Base-by-base conservation (phyloP, 2,888 invertebrate species). In the Epistrophe grossulariae region DNA sequence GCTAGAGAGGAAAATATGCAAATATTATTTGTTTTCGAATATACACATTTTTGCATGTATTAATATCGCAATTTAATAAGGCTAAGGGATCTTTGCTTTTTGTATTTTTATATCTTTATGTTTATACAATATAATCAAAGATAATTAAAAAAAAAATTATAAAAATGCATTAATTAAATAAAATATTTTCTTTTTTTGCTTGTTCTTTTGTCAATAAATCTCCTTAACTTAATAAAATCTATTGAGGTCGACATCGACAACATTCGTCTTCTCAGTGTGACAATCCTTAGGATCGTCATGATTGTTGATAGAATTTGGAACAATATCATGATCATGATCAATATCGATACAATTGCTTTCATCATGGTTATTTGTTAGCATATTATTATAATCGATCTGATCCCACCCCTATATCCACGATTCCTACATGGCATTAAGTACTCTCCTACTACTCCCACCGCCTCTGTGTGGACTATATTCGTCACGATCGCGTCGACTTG, bases 331-430 rank as follows among this genome's bases (percentile, higher is more conserved):
- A 70, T 78, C 70, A 72, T 72, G 73, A 89, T 89, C 89, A 80
- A 82, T 88, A 78, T 89, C 78, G 70, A 78, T 73, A 82, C 78
- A 79, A 79, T 82, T 78, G 78, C 57, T 82, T 64, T 78, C 31
- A 52, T 82, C 73, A 68, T 88, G 80, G 85, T 89, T 88, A 76
- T 79, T 81, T 88, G 60, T 52, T 82, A 59, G 74, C 55, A 19
- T 82, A 84, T 90, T 91, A 82, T 90, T 91, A 91, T 90, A 90
- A 91, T 93, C 92, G 92, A 92, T 91, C 92, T 92, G 92, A 92
- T 92, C 92, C 92, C 93, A 92, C 92, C 93, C 93, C 93, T 93
- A 93, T 92, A 93, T 93, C 93, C 93, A 93, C 92, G 93, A 93
- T 92, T 93, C 93, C 93, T 93, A 93, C 93, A 93, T 93, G 92